phyloP scores from a whole-genome alignment of 2,797 vertebrate species.

The Potorous gilbertii region DNA sequence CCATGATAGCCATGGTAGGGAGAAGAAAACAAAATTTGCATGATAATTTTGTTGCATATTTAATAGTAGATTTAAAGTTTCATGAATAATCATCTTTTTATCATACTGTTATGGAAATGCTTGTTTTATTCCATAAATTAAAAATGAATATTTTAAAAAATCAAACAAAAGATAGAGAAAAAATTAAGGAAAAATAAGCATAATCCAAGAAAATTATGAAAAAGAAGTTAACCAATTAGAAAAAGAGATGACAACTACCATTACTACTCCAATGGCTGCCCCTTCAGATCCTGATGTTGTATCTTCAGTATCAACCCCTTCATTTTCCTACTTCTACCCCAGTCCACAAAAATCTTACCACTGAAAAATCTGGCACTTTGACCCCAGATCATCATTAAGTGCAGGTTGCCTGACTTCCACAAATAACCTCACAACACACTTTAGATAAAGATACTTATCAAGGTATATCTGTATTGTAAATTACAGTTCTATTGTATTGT shows the following conservation, averaged over 20 bases:
- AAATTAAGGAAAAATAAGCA: background rate
- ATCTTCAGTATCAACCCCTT: background rate
- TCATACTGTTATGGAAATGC: background rate
- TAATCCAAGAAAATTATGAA: background rate
- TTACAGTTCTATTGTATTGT: too few species aligned
- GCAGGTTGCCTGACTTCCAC: background rate
- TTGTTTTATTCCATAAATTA: background rate
- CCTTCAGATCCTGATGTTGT: background rate
- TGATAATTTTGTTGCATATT: background rate
- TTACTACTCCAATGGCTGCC: background rate
- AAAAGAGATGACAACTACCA: background rate
- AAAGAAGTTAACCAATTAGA: background rate
- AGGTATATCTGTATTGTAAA: background rate
- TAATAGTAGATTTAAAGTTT: background rate
- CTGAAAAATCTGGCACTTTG: background rate
- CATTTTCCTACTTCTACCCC: background rate
- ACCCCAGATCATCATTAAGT: background rate
- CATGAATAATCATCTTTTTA: background rate
- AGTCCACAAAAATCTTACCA: background rate
- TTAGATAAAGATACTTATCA: background rate
- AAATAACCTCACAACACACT: background rate
- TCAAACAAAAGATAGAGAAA: background rate
- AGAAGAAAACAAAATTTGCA: background rate
- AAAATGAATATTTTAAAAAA: background rate
- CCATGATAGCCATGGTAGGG: background rate